Evolutionary conservation across 1,140 invertebrate species (phyloP).

Genomic region (Penaeus vannamei): DNA sequence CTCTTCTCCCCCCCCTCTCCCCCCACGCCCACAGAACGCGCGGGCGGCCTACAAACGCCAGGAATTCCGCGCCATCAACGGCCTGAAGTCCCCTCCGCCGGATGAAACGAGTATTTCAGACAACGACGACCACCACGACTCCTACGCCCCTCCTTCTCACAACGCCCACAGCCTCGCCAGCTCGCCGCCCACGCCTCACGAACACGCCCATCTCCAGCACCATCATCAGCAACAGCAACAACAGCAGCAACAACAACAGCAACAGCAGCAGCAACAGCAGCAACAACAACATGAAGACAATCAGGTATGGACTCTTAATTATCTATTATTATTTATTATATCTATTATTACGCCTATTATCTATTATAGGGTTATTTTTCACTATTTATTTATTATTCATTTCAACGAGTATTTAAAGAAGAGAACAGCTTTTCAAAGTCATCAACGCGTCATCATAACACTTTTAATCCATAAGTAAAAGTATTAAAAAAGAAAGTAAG

Average conservation of each 20-base stretch:
- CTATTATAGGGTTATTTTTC: no score
- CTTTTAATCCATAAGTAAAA: no score
- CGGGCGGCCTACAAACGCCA: slow-evolving; percentile 91
- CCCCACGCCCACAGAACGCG: slow-evolving; percentile 78
- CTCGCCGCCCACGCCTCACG: slow-evolving; percentile 42
- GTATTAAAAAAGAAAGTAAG: no score
- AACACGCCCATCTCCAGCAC: slow-evolving; percentile 55
- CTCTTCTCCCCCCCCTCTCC: neutral
- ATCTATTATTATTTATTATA: no score
- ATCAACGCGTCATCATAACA: no score
- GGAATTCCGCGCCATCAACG: slow-evolving; percentile 69
- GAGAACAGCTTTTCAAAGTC: no score
- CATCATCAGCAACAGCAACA: slow-evolving; percentile 58
- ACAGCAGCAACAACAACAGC: slow-evolving; percentile 60
- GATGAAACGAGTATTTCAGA: slow-evolving; percentile 69
- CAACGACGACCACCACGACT: slow-evolving; percentile 49
- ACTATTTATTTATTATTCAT: no score
- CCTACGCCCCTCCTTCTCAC: slow-evolving; percentile 21
- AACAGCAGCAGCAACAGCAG: slow-evolving; percentile 41
- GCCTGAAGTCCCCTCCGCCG: slow-evolving; percentile 61
- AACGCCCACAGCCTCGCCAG: neutral
- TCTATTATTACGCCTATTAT: no score
- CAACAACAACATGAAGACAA: slow-evolving; percentile 43
- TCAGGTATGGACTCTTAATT: slow-evolving; percentile 23
- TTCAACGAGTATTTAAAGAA: no score